Evolutionary conservation across 2,113 vertebrate genomes (phyloP), one percentile per base, ranked within the genome.

Genomic region (Malurus cyaneus): DNA sequence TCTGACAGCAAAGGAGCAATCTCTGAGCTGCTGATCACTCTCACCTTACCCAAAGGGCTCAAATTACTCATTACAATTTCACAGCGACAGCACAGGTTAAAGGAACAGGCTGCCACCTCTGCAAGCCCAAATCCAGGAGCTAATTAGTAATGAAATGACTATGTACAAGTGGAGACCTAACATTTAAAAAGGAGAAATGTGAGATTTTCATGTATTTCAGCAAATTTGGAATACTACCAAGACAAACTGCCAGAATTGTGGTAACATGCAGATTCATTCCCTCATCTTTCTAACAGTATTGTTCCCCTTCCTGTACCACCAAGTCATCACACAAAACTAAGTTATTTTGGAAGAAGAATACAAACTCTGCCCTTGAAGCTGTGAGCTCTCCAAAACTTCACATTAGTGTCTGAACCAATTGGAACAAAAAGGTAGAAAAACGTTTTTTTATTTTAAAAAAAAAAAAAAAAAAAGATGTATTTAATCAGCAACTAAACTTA

Each of bases 151-250:
- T 4, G 3, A 74, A 85, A 62, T 5, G 2, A 29, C 74, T 21
- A 5, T 4, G 21, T 12, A 16, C 20, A 18, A 64, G 50, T 0
- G 3, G 25, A 70, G 61, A 77, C 44, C 21, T 59, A 3, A 39
- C 11, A 39, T 39, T 39, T 39, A 12, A 50, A 34, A 6, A 3
- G 3, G 12, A 7, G 2, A 42, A 57, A 41, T 3, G 1, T 4
- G 36, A 34, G 6, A 47, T 36, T 56, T 52, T 12, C 3, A 6
- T 2, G 24, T 8, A 8, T 46, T 92, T 60, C 12, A 25, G 60
- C 23, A 78, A 92, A 79, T 4, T 0, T 0, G 1, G 4, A 0
- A 0, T 50, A 32, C 17, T 31, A 20, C 39, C 39, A 11, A 39
- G 39, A 39, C 24, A 39, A 44, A 56, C 13, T 60, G 36, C 20